Evolutionary conservation across 2,888 invertebrate species (phyloP), one percentile per base, ranked within the genome.

Genomic region (Tyria jacobaeae): DNA sequence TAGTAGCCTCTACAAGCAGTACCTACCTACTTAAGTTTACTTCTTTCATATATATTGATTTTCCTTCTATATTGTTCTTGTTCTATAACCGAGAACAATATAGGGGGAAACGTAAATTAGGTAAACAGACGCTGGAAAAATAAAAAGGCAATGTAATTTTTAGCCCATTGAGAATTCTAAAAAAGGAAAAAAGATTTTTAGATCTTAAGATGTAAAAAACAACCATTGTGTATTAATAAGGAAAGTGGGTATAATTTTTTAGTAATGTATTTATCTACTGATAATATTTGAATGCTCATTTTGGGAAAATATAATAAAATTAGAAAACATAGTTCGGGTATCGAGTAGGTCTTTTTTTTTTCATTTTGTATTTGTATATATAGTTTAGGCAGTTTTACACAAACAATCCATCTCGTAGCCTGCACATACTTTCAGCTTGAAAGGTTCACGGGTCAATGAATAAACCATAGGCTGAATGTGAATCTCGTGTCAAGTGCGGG

Each of bases 381-480:
- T 54, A 41, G 35, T 65, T 62, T 55, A 49, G 39, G 44, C 25
- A 59, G 59, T 59, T 48, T 69, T 74, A 75, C 70, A 77, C 71
- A 75, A 77, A 74, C 78, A 78, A 79, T 81, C 82, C 77, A 78
- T 55, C 15, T 81, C 80, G 80, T 62, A 62, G 62, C 62, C 60
- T 75, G 80, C 84, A 81, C 83, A 85, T 77, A 81, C 80, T 78
- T 70, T 70, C 66, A 67, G 64, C 69, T 39, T 70, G 76, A 83
- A 81, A 78, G 83, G 78, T 78, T 80, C 76, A 78, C 69, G 71
- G 74, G 74, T 64, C 79, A 73, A 89, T 89, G 89, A 88, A 89
- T 89, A 88, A 89, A 89, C 86, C 89, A 89, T 88, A 68, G 76
- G 66, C 70, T 75, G 85, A 86, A 89, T 89, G 89, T 87, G 87